Percentiles rank a stretch among this genome's conserved stretches.
Conservation (phyloP, 1,140 invertebrate genomes). For the Apis florea region DNA sequence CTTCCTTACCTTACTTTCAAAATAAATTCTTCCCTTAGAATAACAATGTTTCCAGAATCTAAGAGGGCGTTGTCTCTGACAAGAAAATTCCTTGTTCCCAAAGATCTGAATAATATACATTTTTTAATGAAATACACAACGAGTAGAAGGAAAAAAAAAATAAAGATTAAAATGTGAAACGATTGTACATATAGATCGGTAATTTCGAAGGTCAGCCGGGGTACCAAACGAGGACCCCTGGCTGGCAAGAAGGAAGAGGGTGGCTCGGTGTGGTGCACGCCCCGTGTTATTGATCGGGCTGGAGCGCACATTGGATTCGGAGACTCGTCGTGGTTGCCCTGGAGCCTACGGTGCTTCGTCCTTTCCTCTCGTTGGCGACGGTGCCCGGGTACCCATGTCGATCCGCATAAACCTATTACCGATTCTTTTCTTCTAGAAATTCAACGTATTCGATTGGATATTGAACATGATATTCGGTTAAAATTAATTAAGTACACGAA, state of each 20-base stretch:
- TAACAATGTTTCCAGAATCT: background rate
- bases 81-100: background rate
- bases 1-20: too few relatives aligned
- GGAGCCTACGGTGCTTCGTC: conserved; percentile 45
- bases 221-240: conserved; percentile 56
- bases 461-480: background rate
- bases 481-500: background rate
- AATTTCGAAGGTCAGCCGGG: conserved; percentile 52
- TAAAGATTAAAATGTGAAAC: background rate
- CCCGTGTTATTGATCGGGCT: conserved; percentile 77
- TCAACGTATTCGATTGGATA: background rate
- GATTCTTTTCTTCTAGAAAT: background rate
- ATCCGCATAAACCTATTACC: background rate
- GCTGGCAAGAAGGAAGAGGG: conserved; percentile 69
- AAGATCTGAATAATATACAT: background rate
- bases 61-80: conserved; percentile 2
- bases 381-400: conserved; percentile 22
- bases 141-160: background rate
- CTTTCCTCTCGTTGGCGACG: conserved; percentile 50
- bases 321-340: conserved; percentile 59
- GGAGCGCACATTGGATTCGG: conserved; percentile 73
- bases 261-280: conserved; percentile 70
- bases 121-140: background rate
- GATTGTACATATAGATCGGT: background rate
- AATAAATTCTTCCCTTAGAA: too few relatives aligned